phyloP scores from a whole-genome alignment of 2,797 vertebrate species.

The Neosalanx taihuensis region DNA sequence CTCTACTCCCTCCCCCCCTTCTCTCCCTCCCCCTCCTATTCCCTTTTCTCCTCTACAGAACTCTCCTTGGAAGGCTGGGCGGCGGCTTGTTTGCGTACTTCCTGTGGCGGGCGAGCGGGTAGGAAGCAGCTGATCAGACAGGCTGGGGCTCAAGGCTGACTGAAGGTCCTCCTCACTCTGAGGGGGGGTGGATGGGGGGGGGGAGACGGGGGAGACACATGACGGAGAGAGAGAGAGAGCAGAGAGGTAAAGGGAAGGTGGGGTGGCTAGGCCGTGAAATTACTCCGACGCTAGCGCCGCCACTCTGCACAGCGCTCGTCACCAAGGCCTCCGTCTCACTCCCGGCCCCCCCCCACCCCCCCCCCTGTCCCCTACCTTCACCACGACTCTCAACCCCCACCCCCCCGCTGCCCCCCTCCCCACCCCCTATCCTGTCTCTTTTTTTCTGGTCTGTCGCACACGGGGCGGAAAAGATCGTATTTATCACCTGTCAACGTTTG shows the following conservation, averaged over 20 bases:
- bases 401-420: neutral
- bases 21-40: conserved; percentile 11
- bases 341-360: neutral
- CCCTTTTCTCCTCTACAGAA: conserved; percentile 35
- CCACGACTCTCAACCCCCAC: conserved; percentile 59
- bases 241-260: conserved; percentile 32
- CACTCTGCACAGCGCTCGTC: conserved; percentile 49
- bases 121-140: conserved; percentile 55
- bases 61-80: conserved; percentile 67
- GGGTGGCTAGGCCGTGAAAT: conserved; percentile 84
- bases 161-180: conserved; percentile 57
- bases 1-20: neutral
- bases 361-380: conserved; percentile 37
- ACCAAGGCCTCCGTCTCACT: conserved; percentile 23
- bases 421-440: conserved; percentile 56
- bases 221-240: conserved; percentile 27
- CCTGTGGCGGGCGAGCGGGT: conserved; percentile 41
- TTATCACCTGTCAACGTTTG: conserved; percentile 99
- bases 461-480: conserved; percentile 95
- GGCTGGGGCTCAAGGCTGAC: conserved; percentile 63
- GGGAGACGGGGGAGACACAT: neutral
- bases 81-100: conserved; percentile 54
- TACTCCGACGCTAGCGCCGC: conserved; percentile 68
- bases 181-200: conserved; percentile 22
- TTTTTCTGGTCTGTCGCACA: conserved; percentile 81